Conservation (phyloP, 92 coral and sea anemone genomes). For the Umimayanthus chanpuru region DNA sequence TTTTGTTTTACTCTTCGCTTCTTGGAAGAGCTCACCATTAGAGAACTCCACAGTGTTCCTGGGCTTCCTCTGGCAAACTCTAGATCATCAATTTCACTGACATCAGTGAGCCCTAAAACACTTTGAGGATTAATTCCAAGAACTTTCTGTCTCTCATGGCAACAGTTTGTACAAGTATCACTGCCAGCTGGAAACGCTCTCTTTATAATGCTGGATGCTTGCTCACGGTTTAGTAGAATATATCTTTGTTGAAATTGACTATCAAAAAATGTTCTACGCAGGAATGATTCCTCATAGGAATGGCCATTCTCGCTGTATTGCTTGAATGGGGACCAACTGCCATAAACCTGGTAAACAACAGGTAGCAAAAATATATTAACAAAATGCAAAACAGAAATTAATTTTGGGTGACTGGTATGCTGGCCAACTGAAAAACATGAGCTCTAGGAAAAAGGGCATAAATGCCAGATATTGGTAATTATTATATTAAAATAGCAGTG, state of each 20-base stretch:
- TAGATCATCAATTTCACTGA: neutral
- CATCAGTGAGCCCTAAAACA: neutral
- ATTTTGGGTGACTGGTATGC: neutral
- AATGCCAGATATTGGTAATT: too few species aligned
- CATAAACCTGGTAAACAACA: conserved; percentile 43
- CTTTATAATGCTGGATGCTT: neutral
- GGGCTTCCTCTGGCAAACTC: neutral
- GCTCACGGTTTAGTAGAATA: neutral
- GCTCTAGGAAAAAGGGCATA: too few species aligned
- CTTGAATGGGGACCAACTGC: conserved; percentile 72
- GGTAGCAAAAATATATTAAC: neutral
- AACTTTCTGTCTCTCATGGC: conserved; percentile 8
- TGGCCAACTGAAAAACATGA: neutral
- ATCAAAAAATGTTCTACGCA: conserved; percentile 22
- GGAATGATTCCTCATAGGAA: neutral
- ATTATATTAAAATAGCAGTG: too few species aligned
- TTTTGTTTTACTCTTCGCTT: conserved; percentile 21
- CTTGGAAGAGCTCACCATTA: neutral
- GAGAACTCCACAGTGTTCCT: conserved; percentile 21
- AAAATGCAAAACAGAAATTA: too few species aligned
- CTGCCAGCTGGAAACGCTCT: neutral
- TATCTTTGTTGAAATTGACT: neutral
- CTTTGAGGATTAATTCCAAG: neutral
- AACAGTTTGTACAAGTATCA: neutral
- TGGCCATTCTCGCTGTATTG: conserved; percentile 48